These are phyloP conservation scores for Turritopsis rubra DNA, from an alignment of 30 jellyfish, hydroid and myxozoan species.

Conservation along the genomic window DNA sequence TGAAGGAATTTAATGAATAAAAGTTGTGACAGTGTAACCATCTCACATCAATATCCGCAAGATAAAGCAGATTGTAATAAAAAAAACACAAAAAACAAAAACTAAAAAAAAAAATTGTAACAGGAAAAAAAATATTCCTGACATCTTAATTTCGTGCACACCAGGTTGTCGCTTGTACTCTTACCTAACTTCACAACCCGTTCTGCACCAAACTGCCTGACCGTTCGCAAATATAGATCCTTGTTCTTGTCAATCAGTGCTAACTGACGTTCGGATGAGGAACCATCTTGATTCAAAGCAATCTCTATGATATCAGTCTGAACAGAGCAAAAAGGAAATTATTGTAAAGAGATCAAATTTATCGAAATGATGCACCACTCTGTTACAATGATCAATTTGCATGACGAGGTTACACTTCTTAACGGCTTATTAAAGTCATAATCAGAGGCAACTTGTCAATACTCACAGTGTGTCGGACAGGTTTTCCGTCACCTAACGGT, in stretches of 20 bases:
- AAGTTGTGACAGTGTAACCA: no score
- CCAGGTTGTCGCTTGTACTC: background rate
- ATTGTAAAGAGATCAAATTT: no score
- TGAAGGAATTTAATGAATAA: no score
- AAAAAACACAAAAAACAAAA: no score
- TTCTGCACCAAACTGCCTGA: conserved; percentile 89
- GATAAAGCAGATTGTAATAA: no score
- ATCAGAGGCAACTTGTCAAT: no score
- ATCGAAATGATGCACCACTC: no score
- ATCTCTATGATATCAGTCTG: conserved; percentile 86
- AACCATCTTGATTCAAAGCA: conserved; percentile 76
- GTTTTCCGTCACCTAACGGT: conserved; percentile 97
- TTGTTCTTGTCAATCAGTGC: conserved; percentile 82
- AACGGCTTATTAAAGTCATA: no score
- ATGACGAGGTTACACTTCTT: no score
- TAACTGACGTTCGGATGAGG: conserved; percentile 78
- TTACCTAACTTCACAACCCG: conserved; percentile 64
- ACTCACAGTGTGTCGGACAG: conserved; percentile 78
- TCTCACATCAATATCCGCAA: no score
- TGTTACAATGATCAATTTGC: no score
- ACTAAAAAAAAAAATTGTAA: background rate
- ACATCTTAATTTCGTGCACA: no score
- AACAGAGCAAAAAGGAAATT: background rate
- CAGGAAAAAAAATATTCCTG: background rate
- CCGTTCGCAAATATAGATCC: conserved; percentile 76